Evolutionary conservation across 1,140 invertebrate species (phyloP).

Genomic region (Drosophila biarmipes): DNA sequence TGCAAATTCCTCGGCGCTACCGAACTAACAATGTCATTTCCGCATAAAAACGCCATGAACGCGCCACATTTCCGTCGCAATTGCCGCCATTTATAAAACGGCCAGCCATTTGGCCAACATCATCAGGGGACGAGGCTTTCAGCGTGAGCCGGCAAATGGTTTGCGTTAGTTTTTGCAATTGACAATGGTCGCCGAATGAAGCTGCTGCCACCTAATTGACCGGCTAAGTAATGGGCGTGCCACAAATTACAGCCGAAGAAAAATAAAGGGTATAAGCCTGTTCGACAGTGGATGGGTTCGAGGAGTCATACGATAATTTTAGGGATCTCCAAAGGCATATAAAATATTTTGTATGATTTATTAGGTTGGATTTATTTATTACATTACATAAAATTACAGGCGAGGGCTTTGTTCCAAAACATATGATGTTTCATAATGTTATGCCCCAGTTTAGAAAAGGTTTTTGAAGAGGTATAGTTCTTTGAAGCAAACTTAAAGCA

Average conservation of each 20-base stretch:
- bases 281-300: neutral
- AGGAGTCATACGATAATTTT: neutral
- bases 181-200: conserved; percentile 51
- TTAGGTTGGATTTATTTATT: too few relatives aligned
- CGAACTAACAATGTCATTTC: conserved; percentile 80
- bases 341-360: neutral
- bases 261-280: neutral
- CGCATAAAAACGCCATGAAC: conserved; percentile 67
- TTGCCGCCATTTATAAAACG: conserved; percentile 75
- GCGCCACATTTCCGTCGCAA: conserved; percentile 71
- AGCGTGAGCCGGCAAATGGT: conserved; percentile 65
- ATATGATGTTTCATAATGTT: too few relatives aligned
- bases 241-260: conserved; percentile 31
- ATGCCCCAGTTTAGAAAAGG: too few relatives aligned
- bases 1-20: conserved; percentile 67
- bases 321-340: neutral
- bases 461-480: too few relatives aligned
- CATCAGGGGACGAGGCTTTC: conserved; percentile 32
- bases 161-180: conserved; percentile 60
- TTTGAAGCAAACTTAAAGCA: too few relatives aligned
- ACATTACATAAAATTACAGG: too few relatives aligned
- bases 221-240: conserved; percentile 56
- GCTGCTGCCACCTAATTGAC: conserved; percentile 60
- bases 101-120: conserved; percentile 41
- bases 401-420: too few relatives aligned